Conservation (phyloP, 2,888 invertebrate species). For the Pristionchus japonicus region DNA sequence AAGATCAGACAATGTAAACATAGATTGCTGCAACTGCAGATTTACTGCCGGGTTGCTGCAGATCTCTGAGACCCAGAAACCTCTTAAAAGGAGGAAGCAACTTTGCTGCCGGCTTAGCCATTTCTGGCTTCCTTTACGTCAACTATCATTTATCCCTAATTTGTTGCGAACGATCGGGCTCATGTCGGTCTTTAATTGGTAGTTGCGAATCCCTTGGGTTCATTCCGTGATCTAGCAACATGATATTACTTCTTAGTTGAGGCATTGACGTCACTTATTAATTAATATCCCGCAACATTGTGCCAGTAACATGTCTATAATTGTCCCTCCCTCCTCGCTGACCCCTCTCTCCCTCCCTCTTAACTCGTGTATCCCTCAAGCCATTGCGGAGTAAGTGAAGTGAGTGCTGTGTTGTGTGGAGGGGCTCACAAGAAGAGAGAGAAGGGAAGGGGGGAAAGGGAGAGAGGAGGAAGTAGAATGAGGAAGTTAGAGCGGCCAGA, state of each 20-base stretch:
- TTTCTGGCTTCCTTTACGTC: too few relatives aligned
- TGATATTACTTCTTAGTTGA: too few relatives aligned
- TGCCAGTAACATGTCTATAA: neutral
- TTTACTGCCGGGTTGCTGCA: too few relatives aligned
- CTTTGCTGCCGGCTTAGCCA: neutral
- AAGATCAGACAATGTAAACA: too few relatives aligned
- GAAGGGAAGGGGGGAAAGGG: neutral
- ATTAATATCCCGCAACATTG: neutral
- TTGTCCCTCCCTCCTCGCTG: neutral
- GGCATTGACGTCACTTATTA: neutral
- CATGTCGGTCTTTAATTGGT: too few relatives aligned
- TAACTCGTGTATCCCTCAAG: neutral
- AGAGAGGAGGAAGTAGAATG: conserved; percentile 37
- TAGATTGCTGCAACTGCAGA: too few relatives aligned
- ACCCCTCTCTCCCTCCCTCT: neutral
- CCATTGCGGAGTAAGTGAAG: conserved; percentile 14
- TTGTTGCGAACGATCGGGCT: too few relatives aligned
- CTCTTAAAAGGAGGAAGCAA: neutral
- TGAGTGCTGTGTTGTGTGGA: conserved; percentile 1
- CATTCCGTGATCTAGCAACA: too few relatives aligned
- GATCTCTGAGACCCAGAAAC: neutral
- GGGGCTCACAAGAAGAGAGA: neutral
- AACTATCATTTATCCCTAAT: too few relatives aligned
- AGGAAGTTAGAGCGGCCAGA: conserved; percentile 43
- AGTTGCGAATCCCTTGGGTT: too few relatives aligned